Percentiles rank a stretch among this genome's conserved stretches.
Evolutionary conservation across 53 echinoderm and acorn worm species (phyloP).

Genomic region (Luidia sarsii): DNA sequence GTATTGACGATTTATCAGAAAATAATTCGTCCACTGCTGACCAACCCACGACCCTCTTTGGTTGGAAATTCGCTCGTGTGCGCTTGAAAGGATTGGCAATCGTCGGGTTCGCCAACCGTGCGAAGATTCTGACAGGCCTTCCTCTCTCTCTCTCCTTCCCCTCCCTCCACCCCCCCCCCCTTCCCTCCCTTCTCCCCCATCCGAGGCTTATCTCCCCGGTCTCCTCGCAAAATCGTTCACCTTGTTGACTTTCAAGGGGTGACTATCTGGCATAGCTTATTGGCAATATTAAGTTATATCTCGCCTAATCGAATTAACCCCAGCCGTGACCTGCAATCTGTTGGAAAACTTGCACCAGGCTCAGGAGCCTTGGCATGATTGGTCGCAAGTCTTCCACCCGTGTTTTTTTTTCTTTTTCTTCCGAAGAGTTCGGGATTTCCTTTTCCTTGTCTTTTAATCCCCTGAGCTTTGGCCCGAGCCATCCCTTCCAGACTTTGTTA

Average conservation of each 20-base stretch:
- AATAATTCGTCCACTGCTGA: too few species aligned
- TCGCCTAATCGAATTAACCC: conserved; percentile 39
- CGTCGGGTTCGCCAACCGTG: background rate
- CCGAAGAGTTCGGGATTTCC: too few species aligned
- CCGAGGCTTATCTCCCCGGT: background rate
- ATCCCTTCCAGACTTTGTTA: too few species aligned
- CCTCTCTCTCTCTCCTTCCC: background rate
- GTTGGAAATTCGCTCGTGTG: too few species aligned
- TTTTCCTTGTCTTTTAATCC: too few species aligned
- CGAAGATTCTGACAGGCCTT: background rate
- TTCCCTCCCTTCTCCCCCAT: background rate
- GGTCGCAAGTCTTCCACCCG: too few species aligned
- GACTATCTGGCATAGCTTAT: conserved; percentile 30
- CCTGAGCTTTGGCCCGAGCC: too few species aligned
- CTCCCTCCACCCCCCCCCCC: background rate
- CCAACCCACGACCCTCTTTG: too few species aligned
- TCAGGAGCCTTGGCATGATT: conserved; percentile 10
- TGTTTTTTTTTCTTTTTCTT: too few species aligned
- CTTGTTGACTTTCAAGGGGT: conserved; percentile 21
- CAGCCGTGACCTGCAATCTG: conserved; percentile 11
- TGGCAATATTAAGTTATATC: conserved; percentile 51
- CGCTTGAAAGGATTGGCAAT: background rate
- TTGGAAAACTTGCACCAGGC: conserved; percentile 19
- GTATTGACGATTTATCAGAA: too few species aligned
- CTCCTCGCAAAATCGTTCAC: background rate